Conservation (phyloP, 2,888 invertebrate species). For the Serrognathus titanus region DNA sequence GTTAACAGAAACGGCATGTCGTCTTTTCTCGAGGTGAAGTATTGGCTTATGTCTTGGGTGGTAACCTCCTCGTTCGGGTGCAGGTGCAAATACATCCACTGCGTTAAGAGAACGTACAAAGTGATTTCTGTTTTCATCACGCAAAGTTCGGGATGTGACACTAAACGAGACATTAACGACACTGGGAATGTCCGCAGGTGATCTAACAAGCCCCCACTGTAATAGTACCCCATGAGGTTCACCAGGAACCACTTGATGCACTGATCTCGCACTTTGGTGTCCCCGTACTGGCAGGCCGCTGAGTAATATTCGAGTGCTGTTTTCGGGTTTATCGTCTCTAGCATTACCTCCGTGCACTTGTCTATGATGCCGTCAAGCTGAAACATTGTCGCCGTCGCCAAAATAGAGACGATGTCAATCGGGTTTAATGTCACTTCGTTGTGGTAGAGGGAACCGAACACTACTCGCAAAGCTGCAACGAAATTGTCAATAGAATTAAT, state of each 20-base stretch:
- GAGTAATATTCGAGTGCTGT: conserved; percentile 68
- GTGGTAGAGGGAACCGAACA: conserved; percentile 73
- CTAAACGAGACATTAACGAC: conserved; percentile 63
- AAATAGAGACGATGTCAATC: conserved; percentile 61
- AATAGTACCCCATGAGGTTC: conserved; percentile 62
- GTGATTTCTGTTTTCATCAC: conserved; percentile 79
- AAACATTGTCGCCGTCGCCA: conserved; percentile 72
- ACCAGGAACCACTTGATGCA: conserved; percentile 68
- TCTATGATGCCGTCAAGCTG: conserved; percentile 70
- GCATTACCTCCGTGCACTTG: conserved; percentile 70
- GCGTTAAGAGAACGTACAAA: conserved; percentile 65
- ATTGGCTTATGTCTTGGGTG: conserved; percentile 42
- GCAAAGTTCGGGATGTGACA: conserved; percentile 63
- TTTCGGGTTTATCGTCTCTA: conserved; percentile 68
- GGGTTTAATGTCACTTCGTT: conserved; percentile 71
- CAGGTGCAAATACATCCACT: conserved; percentile 63
- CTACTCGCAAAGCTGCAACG: conserved; percentile 61
- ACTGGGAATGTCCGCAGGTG: conserved; percentile 52
- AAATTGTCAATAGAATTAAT: conserved; percentile 5
- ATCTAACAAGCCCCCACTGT: conserved; percentile 39
- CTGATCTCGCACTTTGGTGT: conserved; percentile 58
- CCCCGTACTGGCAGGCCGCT: conserved; percentile 66
- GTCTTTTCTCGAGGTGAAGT: conserved; percentile 48
- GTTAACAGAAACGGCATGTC: conserved; percentile 58
- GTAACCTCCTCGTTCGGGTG: conserved; percentile 40